Percentiles rank a stretch among this genome's conserved stretches.
Conservation (phyloP, 2,113 vertebrate genomes). For the Chlamydotis undulata region DNA sequence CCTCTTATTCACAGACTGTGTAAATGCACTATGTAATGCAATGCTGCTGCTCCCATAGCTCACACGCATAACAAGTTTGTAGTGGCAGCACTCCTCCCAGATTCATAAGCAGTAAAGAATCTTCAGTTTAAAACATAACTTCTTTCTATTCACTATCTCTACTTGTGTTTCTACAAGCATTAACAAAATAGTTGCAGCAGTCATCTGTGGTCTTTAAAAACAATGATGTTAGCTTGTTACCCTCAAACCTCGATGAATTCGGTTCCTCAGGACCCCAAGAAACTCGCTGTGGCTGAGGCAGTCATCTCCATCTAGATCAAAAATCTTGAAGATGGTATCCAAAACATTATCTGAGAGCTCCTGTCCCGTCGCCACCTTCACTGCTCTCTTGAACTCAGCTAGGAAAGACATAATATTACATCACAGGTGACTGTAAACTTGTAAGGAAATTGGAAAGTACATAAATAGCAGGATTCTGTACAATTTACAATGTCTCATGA, state of each 20-base stretch:
- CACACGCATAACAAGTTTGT: background rate
- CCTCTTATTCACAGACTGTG: background rate
- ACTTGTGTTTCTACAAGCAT: background rate
- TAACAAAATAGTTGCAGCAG: background rate
- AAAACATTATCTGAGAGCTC: constrained; percentile 92
- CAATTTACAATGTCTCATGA: background rate
- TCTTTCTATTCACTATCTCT: background rate
- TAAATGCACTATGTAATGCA: background rate
- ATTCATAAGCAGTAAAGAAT: background rate
- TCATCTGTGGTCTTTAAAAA: background rate
- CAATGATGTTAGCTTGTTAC: constrained; percentile 68
- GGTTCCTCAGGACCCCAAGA: constrained; percentile 89
- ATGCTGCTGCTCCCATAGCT: background rate
- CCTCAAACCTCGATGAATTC: constrained; percentile 92
- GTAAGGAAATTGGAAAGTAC: background rate
- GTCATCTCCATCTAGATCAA: constrained; percentile 93
- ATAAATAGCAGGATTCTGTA: background rate
- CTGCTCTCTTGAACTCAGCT: constrained; percentile 96
- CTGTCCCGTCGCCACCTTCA: constrained; percentile 92
- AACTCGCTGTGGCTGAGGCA: constrained; percentile 95
- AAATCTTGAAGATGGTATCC: constrained; percentile 96
- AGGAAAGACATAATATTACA: constrained; percentile 39
- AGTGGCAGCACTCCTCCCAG: background rate
- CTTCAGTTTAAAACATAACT: background rate
- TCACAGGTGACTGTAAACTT: background rate